A percentile compares a stretch with the other conserved stretches of the same genome.
Conservation (phyloP, 2,888 invertebrate species). For the Polydrusus cervinus region DNA sequence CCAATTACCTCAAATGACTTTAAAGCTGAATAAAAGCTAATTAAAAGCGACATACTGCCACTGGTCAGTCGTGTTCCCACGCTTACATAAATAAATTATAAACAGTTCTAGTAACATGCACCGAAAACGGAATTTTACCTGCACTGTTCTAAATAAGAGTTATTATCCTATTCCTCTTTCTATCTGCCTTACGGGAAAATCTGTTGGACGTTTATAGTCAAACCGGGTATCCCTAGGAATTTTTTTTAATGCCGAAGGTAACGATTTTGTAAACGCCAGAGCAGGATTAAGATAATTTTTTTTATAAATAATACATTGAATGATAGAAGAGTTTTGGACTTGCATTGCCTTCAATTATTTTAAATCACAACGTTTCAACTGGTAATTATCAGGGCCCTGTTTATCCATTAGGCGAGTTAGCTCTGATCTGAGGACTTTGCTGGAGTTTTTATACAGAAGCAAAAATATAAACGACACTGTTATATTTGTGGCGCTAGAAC, state of each 20-base stretch:
- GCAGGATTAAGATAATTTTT: constrained; percentile 7
- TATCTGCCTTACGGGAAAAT: constrained; percentile 57
- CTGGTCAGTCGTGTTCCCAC: constrained; percentile 57
- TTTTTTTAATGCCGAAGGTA: constrained; percentile 44
- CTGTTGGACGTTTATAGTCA: constrained; percentile 48
- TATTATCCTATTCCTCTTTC: constrained; percentile 58
- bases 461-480: too few species aligned
- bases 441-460: too few species aligned
- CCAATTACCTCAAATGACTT: too few species aligned
- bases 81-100: constrained; percentile 65
- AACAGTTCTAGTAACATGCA: constrained; percentile 61
- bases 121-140: constrained; percentile 57
- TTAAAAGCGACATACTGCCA: constrained; percentile 46
- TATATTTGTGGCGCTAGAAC: too few species aligned
- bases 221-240: constrained; percentile 42
- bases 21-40: constrained; percentile 35
- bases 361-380: too few species aligned
- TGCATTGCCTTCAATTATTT: too few species aligned
- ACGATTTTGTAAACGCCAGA: constrained; percentile 37
- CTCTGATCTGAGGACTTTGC: too few species aligned
- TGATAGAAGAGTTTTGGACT: too few species aligned
- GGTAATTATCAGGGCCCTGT: too few species aligned
- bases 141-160: constrained; percentile 63
- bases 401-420: too few species aligned
- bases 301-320: too few species aligned